phyloP scores from a whole-genome alignment of 2,797 vertebrate species.

The Peromyscus aztecus region DNA sequence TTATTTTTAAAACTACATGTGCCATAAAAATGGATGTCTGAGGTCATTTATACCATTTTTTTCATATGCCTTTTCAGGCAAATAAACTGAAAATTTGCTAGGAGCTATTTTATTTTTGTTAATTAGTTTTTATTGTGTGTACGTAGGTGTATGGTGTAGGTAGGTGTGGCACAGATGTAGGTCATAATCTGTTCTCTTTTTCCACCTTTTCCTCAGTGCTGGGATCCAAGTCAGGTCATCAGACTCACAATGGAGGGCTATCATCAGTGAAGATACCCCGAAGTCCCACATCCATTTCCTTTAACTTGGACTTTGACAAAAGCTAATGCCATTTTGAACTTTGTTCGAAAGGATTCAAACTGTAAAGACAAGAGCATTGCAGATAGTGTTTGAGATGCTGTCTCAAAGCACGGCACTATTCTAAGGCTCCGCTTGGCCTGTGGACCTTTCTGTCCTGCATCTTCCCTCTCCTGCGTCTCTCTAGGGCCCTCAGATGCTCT shows the following conservation, averaged over 20 bases:
- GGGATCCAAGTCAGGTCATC: too few relatives aligned
- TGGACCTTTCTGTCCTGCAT: background rate
- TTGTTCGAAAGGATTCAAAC: background rate
- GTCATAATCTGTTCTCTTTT: background rate
- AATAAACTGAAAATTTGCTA: background rate
- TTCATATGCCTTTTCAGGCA: slow-evolving; percentile 16
- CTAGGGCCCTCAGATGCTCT: background rate
- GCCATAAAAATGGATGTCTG: slow-evolving; percentile 38
- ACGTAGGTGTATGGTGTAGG: background rate
- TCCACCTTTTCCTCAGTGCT: background rate
- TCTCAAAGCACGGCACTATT: fast-evolving
- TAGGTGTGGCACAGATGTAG: fast-evolving
- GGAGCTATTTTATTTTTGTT: background rate
- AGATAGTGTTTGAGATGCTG: background rate
- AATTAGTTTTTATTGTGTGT: background rate
- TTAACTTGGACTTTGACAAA: slow-evolving; percentile 1
- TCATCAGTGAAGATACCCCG: background rate
- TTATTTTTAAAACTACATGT: slow-evolving; percentile 32
- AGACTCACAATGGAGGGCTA: background rate
- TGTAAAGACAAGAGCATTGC: background rate
- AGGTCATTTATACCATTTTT: background rate
- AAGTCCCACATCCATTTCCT: background rate
- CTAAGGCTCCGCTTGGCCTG: background rate
- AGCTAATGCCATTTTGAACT: slow-evolving; percentile 22
- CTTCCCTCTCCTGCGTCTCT: background rate